These are phyloP conservation scores for Quiscalus mexicanus DNA, from an alignment of 2,113 vertebrate genomes.

Conservation along the genomic window DNA sequence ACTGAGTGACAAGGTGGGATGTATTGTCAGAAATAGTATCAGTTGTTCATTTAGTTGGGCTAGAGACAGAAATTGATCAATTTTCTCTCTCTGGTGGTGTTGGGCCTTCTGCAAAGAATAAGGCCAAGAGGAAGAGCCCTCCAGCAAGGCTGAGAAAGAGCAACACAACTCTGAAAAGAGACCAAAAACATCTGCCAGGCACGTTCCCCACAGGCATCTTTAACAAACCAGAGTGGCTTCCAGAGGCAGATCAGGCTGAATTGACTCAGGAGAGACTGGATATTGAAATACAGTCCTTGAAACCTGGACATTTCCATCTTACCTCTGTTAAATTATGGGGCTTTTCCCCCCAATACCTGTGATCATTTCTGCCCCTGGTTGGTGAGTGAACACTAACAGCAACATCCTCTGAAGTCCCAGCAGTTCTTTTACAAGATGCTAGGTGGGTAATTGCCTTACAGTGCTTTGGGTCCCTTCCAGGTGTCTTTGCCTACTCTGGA, in stretches of 20 bases:
- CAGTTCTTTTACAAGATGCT: neutral
- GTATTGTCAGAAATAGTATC: neutral
- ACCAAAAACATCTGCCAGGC: neutral
- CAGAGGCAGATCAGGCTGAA: neutral
- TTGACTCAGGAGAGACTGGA: neutral
- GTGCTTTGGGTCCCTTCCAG: neutral
- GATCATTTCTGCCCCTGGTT: neutral
- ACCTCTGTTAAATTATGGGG: fast-evolving
- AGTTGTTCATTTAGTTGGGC: neutral
- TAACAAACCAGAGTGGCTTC: neutral
- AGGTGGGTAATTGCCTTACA: neutral
- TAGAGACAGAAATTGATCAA: neutral
- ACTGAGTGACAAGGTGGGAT: neutral
- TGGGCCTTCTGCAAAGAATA: neutral
- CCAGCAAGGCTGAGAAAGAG: neutral
- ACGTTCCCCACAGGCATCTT: neutral
- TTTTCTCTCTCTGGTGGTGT: neutral
- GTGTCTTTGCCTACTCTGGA: neutral
- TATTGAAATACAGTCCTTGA: neutral
- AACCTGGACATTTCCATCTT: neutral
- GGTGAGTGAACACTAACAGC: neutral
- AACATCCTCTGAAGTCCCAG: neutral
- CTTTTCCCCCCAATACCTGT: neutral
- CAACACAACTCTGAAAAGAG: neutral
- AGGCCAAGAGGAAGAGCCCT: neutral